Base-by-base conservation (phyloP, 2,797 vertebrate species). In the Pangasius macronema region DNA sequence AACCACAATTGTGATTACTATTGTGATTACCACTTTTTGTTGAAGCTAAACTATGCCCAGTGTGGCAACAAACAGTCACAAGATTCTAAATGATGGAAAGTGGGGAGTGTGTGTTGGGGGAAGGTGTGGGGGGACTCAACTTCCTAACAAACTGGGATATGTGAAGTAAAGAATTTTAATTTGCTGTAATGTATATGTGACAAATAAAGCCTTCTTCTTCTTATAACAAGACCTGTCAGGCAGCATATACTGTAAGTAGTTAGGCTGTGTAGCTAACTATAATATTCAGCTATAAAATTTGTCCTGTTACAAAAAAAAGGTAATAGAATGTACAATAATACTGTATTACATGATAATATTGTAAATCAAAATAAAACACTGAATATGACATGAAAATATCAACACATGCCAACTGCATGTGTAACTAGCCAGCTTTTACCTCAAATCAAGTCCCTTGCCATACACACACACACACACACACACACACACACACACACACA, bases 401-500 rank as follows among this genome's bases (percentile, higher is more conserved):
- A 72, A 11, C 68, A 22, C 1, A 70, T 39, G 18, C 0, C 16
- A 49, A 73, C 87, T 65, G 82, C 88, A 90, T 92, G n/a, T n/a
- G n/a, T n/a, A 88, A 92, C 89, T 76, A 46, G 51, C 82, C 83
- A 87, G 83, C 46, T 79, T 89, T 90, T 88, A 93, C 88, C 91
- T 93, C 93, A 85, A 81, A 72, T 86, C 84, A 86, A 70, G 70
- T 39, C 63, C 42, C 11, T 77, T n/a, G 16, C 51, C 49, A 30
- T 46, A 65, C 73, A 67, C 55, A 68, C 61, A 67, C 85, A 80
- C 42, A 67, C 85, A 80, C 42, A 79, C 73, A 77, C 49, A 76
- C 72, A 73, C 36, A 72, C 70, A 70, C 33, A 70, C 20, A 73
- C 70, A 73, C 42, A 49, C 39, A 59, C 86, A 87, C 30, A 68